These are phyloP conservation scores for Venturia canescens DNA, from an alignment of 1,140 invertebrate genomes.

Conservation along the genomic window DNA sequence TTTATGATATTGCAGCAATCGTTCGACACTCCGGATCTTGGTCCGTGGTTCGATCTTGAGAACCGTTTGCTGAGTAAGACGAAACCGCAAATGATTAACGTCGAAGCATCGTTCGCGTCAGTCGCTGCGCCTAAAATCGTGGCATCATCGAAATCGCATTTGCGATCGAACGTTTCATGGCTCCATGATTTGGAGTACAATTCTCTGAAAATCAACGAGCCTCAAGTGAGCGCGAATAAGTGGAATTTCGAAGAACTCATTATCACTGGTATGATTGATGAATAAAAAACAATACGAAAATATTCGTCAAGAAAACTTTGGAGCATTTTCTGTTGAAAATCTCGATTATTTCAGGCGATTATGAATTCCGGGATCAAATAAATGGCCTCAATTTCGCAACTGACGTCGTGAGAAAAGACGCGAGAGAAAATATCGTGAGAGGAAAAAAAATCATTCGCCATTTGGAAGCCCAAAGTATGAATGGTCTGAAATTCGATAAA, in stretches of 20 bases:
- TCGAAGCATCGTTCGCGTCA: slow-evolving; percentile 49
- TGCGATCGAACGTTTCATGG: slow-evolving; percentile 51
- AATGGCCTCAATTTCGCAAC: slow-evolving; percentile 63
- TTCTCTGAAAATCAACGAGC: slow-evolving; percentile 58
- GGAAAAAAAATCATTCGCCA: slow-evolving; percentile 58
- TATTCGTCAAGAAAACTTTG: background rate
- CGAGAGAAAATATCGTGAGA: slow-evolving; percentile 56
- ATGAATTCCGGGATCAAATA: slow-evolving; percentile 54
- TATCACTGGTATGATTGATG: background rate
- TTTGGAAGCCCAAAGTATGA: slow-evolving; percentile 53
- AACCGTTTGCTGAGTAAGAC: slow-evolving; percentile 65
- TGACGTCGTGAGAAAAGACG: slow-evolving; percentile 61
- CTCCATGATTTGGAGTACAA: slow-evolving; percentile 60
- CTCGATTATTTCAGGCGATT: slow-evolving; percentile 48
- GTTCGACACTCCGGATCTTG: slow-evolving; percentile 53
- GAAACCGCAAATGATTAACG: slow-evolving; percentile 59
- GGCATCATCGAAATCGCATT: slow-evolving; percentile 47
- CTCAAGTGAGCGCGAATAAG: slow-evolving; percentile 54
- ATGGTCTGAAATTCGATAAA: slow-evolving; percentile 60
- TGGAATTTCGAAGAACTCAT: slow-evolving; percentile 60
- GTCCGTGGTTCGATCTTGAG: slow-evolving; percentile 59
- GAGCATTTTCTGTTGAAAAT: background rate
- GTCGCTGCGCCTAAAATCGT: slow-evolving; percentile 53
- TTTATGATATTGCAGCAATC: slow-evolving; percentile 51
- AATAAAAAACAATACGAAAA: background rate